A percentile compares a stretch with the other conserved stretches of the same genome.
phyloP scores from a whole-genome alignment of 2,888 invertebrate genomes.

The Sarcophaga subvicina region DNA sequence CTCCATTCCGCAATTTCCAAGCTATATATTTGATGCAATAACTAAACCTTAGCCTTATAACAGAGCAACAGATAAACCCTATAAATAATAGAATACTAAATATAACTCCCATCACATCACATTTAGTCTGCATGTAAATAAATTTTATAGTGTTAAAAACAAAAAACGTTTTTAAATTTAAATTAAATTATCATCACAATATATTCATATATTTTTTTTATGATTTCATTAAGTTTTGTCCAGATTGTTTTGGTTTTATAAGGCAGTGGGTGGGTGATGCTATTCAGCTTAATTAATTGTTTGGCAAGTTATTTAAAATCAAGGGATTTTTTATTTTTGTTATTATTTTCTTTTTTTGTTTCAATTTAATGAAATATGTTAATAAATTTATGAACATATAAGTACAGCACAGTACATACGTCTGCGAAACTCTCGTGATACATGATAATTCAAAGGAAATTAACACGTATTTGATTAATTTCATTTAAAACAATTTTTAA shows the following conservation, averaged over 20 bases:
- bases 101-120: too few species aligned
- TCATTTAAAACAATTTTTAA: not conserved
- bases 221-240: not conserved
- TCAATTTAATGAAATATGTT: not conserved
- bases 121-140: too few species aligned
- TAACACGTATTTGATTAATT: not conserved
- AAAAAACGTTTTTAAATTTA: too few species aligned
- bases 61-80: too few species aligned
- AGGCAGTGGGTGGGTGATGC: not conserved
- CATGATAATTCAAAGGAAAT: slow-evolving; percentile 7
- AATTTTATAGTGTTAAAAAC: too few species aligned
- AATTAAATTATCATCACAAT: too few species aligned
- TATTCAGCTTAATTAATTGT: not conserved
- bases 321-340: not conserved
- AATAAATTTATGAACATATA: not conserved
- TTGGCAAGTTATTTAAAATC: not conserved
- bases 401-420: too few species aligned
- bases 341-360: not conserved
- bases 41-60: too few species aligned
- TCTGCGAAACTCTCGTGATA: slow-evolving; percentile 26
- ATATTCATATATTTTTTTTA: too few species aligned
- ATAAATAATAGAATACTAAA: too few species aligned
- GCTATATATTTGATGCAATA: too few species aligned
- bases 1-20: too few species aligned
- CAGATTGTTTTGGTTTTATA: not conserved